phyloP scores from a whole-genome alignment of 2,888 invertebrate genomes.

The Latrodectus elegans region DNA sequence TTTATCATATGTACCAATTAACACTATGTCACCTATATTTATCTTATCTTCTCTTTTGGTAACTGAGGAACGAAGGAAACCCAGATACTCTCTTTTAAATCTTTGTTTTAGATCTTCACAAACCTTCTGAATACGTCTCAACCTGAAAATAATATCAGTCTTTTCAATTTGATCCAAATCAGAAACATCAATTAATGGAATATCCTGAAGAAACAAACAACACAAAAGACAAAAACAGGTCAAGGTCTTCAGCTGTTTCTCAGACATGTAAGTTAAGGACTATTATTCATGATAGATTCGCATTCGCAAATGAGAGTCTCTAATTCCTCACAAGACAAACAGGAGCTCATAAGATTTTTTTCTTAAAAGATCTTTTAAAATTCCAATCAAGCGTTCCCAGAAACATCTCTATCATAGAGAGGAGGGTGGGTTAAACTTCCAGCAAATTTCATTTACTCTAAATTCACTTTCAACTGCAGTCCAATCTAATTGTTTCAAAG shows the following conservation, averaged over 20 bases:
- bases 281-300: too few relatives aligned
- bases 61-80: not conserved
- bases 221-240: not conserved
- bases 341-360: not conserved
- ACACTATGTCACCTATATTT: conserved; percentile 8
- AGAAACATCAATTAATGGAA: not conserved
- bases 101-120: too few relatives aligned
- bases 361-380: not conserved
- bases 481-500: conserved; percentile 14
- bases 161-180: not conserved
- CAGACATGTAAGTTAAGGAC: too few relatives aligned
- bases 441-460: not conserved
- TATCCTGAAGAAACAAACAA: conserved; percentile 3
- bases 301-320: too few relatives aligned
- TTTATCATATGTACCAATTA: conserved; percentile 5
- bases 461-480: not conserved
- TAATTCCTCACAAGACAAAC: conserved; percentile 8
- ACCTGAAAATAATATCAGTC: not conserved
- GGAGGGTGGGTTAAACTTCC: conserved; percentile 23
- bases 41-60: not conserved
- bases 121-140: not conserved
- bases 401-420: not conserved
- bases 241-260: not conserved
- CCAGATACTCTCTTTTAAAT: not conserved
- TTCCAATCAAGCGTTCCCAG: not conserved